phyloP scores from a whole-genome alignment of 1,140 invertebrate genomes.

The Apis florea region DNA sequence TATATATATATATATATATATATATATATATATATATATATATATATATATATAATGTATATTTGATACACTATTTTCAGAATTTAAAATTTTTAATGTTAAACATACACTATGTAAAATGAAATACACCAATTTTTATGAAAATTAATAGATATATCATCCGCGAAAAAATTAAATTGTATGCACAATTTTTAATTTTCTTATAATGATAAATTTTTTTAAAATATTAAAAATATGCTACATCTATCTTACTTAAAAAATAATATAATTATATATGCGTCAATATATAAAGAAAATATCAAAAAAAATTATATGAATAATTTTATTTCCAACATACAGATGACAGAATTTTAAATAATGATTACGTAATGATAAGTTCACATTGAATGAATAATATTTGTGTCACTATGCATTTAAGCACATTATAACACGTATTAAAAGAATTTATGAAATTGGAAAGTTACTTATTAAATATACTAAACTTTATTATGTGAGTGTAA shows the following conservation, averaged over 20 bases:
- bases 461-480: background rate
- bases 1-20: too few species aligned
- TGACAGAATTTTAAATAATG: constrained; percentile 46
- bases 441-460: background rate
- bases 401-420: constrained; percentile 25
- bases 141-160: background rate
- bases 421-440: constrained; percentile 22
- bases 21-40: too few species aligned
- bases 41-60: too few species aligned
- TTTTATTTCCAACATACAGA: background rate
- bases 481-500: background rate
- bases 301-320: background rate
- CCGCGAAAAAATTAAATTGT: background rate
- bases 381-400: constrained; percentile 48
- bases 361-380: constrained; percentile 59
- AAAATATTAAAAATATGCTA: constrained; percentile 2
- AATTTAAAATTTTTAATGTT: background rate
- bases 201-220: background rate
- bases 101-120: background rate
- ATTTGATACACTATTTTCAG: background rate
- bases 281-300: background rate
- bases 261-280: background rate
- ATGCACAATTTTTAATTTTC: constrained; percentile 1
- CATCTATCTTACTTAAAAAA: background rate
- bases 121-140: background rate